A percentile compares a stretch with the other conserved stretches of the same genome.
Conservation (phyloP, 2,797 vertebrate species). For the Phataginus tetradactyla region DNA sequence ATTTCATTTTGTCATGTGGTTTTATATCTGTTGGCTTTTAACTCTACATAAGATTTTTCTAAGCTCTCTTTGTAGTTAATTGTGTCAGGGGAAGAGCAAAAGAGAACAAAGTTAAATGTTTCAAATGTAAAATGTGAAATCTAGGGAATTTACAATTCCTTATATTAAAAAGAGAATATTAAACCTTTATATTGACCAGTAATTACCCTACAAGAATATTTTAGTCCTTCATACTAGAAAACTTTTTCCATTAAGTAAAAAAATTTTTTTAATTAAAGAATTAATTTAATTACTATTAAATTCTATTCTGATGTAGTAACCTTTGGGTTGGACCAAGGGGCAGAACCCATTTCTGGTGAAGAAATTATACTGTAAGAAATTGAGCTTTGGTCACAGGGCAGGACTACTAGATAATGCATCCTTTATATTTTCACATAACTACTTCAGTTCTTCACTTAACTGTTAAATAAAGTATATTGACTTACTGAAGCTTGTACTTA, state of each 20-base stretch:
- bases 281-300: neutral
- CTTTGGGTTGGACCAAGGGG: neutral
- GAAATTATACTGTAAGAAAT: neutral
- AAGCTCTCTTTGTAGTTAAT: neutral
- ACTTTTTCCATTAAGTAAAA: neutral
- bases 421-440: neutral
- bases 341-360: neutral
- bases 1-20: conserved; percentile 1
- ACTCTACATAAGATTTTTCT: conserved; percentile 34
- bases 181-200: neutral
- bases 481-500: neutral
- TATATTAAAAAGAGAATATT: neutral
- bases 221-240: conserved; percentile 2
- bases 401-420: neutral
- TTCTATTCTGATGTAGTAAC: neutral
- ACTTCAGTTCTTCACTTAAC: neutral
- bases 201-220: neutral
- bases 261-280: neutral
- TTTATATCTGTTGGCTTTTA: conserved; percentile 6
- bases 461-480: neutral
- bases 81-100: neutral
- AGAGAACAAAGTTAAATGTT: neutral
- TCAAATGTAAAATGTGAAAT: too few relatives aligned
- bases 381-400: neutral
- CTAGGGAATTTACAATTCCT: neutral